Conservation (phyloP, 2,113 vertebrate genomes). For the Cheirogaleus medius region DNA sequence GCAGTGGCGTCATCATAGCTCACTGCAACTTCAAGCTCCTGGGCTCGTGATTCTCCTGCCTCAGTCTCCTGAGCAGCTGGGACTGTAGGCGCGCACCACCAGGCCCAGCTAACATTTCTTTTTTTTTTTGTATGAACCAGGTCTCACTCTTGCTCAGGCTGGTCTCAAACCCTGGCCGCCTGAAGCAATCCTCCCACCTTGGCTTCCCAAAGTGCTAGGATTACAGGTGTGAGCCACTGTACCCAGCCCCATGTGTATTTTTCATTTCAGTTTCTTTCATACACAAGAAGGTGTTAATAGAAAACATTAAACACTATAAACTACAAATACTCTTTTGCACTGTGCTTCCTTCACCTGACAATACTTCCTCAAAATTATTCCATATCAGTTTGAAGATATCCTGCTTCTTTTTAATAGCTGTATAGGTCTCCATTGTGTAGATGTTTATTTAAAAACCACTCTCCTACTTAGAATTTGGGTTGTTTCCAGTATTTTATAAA, state of each 20-base stretch:
- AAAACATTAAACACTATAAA: not conserved
- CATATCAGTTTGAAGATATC: not conserved
- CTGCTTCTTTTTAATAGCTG: not conserved
- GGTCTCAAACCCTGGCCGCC: too few relatives aligned
- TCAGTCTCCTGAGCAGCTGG: too few relatives aligned
- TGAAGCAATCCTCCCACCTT: too few relatives aligned
- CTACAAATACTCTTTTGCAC: not conserved
- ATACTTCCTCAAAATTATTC: not conserved
- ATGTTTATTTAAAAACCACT: not conserved
- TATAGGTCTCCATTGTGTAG: not conserved
- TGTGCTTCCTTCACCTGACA: not conserved
- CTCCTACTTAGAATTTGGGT: not conserved
- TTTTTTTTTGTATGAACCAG: not conserved
- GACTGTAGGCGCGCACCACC: too few relatives aligned
- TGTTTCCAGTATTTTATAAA: not conserved
- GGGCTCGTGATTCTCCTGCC: too few relatives aligned
- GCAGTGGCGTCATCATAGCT: too few relatives aligned
- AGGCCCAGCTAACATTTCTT: too few relatives aligned
- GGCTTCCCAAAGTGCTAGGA: too few relatives aligned
- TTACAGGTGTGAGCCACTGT: too few relatives aligned
- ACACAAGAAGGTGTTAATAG: not conserved
- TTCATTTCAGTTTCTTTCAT: not conserved
- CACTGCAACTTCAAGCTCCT: too few relatives aligned
- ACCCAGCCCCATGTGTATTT: not conserved
- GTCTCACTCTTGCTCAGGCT: too few relatives aligned